phyloP scores from a whole-genome alignment of 2,113 vertebrate genomes.

The Hippocampus barbouri region DNA sequence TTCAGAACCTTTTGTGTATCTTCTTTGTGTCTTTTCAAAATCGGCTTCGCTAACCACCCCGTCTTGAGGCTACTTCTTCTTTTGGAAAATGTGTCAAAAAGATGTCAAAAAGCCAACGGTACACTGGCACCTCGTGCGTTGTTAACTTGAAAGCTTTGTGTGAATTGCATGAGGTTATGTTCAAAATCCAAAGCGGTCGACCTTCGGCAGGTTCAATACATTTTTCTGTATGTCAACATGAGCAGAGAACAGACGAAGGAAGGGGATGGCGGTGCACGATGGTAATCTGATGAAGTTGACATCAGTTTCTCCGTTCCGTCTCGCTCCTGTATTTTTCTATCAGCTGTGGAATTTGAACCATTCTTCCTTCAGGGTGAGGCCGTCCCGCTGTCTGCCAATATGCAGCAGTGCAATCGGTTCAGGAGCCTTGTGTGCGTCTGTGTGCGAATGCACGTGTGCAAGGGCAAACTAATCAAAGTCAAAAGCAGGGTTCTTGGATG shows the following conservation, averaged over 20 bases:
- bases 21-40: no score
- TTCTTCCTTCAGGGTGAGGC: constrained; percentile 57
- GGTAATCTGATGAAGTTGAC: constrained; percentile 37
- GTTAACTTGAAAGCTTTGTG: no score
- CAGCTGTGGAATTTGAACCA: constrained; percentile 68
- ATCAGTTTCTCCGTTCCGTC: constrained; percentile 48
- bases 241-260: constrained; percentile 22
- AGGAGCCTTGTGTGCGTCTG: constrained; percentile 20
- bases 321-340: constrained; percentile 56
- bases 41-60: no score
- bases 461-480: not conserved
- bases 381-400: constrained; percentile 44
- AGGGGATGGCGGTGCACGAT: constrained; percentile 4
- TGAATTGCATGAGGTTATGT: not conserved
- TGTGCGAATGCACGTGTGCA: constrained; percentile 15
- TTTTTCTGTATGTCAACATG: not conserved
- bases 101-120: no score
- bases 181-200: not conserved
- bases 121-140: no score
- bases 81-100: no score
- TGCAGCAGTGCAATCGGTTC: constrained; percentile 43
- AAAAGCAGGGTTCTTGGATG: not conserved
- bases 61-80: no score
- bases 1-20: not conserved
- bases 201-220: not conserved